Evolutionary conservation across 2,113 vertebrate genomes (phyloP).

Genomic region (Otocyon megalotis): DNA sequence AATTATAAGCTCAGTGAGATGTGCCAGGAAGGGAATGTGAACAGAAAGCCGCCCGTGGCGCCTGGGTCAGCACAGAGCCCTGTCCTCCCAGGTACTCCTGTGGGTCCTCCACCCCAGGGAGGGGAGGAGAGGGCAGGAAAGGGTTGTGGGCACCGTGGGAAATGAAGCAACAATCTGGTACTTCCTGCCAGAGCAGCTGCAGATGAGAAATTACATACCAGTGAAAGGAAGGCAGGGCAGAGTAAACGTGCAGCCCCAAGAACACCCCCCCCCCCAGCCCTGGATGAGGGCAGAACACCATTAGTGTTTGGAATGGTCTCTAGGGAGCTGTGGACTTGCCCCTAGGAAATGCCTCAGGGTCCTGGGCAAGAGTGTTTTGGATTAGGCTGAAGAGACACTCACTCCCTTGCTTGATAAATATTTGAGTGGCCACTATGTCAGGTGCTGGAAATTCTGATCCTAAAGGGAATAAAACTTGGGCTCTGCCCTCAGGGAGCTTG

Average conservation of each 20-base stretch:
- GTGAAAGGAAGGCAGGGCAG: not conserved
- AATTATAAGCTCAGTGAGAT: not conserved
- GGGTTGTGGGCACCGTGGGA: constrained; percentile 52
- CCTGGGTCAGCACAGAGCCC: not conserved
- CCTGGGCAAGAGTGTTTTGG: not conserved
- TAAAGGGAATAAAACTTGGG: not conserved
- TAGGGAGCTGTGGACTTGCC: not conserved
- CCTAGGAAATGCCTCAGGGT: not conserved
- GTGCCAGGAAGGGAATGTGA: not conserved
- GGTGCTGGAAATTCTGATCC: not conserved
- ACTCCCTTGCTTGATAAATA: not conserved
- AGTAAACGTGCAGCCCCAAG: not conserved
- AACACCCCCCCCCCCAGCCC: rapidly evolving
- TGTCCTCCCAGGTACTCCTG: not conserved
- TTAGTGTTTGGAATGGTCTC: not conserved
- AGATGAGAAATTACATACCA: not conserved
- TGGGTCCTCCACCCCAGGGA: not conserved
- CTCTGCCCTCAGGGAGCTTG: not conserved
- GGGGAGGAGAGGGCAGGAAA: constrained; percentile 5
- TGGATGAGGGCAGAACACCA: not conserved
- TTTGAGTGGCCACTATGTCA: not conserved
- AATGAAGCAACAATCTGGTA: constrained; percentile 58
- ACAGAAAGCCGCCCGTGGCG: not conserved
- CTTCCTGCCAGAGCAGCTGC: constrained; percentile 43
- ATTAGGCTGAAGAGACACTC: not conserved